These are phyloP conservation scores for Protaetia brevitarsis DNA, from an alignment of 1,140 invertebrate species.

Conservation along the genomic window DNA sequence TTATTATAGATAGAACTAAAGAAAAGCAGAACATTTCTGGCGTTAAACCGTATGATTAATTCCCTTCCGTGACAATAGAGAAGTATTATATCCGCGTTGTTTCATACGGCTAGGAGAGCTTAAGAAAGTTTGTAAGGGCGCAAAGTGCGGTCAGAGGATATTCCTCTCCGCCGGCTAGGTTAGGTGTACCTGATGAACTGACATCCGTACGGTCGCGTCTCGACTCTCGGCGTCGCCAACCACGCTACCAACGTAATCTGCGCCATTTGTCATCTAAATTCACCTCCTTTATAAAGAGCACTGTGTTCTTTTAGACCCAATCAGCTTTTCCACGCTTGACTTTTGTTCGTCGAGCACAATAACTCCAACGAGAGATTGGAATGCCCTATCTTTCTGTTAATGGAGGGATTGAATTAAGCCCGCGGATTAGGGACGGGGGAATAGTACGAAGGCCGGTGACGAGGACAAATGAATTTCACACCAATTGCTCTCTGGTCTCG, in stretches of 20 bases:
- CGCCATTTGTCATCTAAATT: conserved; percentile 45
- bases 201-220: conserved; percentile 35
- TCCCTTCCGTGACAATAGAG: too few species aligned
- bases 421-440: conserved; percentile 15
- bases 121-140: too few species aligned
- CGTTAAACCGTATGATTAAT: too few species aligned
- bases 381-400: conserved; percentile 43
- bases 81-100: too few species aligned
- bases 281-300: conserved; percentile 45
- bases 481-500: conserved; percentile 41
- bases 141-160: too few species aligned
- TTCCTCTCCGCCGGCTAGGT: too few species aligned
- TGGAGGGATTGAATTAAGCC: conserved; percentile 46
- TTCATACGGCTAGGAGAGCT: too few species aligned
- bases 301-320: conserved; percentile 45
- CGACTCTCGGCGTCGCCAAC: conserved; percentile 40
- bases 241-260: conserved; percentile 41
- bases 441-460: conserved; percentile 20
- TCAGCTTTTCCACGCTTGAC: conserved; percentile 39
- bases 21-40: too few species aligned
- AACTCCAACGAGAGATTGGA: conserved; percentile 38
- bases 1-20: too few species aligned
- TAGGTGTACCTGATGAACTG: conserved; percentile 40
- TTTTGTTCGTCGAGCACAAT: conserved; percentile 41
- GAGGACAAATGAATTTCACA: conserved; percentile 46